These are phyloP conservation scores for Temnothorax rugatulus DNA, from an alignment of 2,888 invertebrate genomes.

Conservation along the genomic window DNA sequence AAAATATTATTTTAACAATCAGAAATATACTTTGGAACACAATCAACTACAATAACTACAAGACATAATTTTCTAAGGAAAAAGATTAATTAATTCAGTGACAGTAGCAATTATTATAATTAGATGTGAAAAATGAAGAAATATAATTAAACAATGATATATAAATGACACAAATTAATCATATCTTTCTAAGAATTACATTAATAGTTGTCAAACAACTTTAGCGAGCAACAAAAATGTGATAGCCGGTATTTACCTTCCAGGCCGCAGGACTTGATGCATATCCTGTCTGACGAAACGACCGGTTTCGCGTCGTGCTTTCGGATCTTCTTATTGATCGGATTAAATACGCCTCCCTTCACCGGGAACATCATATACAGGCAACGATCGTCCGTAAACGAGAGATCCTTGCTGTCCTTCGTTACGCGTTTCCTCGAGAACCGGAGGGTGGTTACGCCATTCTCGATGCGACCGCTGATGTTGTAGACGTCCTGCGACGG, in stretches of 20 bases:
- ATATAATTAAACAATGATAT: neutral
- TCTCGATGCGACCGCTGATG: slow-evolving; percentile 90
- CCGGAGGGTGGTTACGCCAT: slow-evolving; percentile 92
- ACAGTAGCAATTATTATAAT: neutral
- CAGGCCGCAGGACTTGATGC: slow-evolving; percentile 92
- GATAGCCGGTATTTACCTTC: slow-evolving; percentile 87
- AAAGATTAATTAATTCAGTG: neutral
- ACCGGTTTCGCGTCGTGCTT: slow-evolving; percentile 92
- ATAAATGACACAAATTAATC: neutral
- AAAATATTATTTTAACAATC: slow-evolving; percentile 5
- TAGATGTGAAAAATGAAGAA: neutral
- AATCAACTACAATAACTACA: neutral
- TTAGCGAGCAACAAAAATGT: slow-evolving; percentile 16
- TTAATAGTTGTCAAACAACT: neutral
- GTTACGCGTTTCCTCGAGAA: slow-evolving; percentile 93
- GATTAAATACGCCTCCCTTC: slow-evolving; percentile 93
- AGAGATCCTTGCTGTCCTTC: slow-evolving; percentile 92
- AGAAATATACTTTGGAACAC: neutral
- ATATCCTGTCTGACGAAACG: slow-evolving; percentile 92
- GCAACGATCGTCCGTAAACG: slow-evolving; percentile 94
- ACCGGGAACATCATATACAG: slow-evolving; percentile 95
- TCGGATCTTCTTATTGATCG: slow-evolving; percentile 94
- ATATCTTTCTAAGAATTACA: neutral
- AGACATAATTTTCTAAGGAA: neutral
- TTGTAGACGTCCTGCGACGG: slow-evolving; percentile 91